These are phyloP conservation scores for Parauchenoglanis ngamensis DNA, from an alignment of 2,797 vertebrate genomes.

Conservation along the genomic window DNA sequence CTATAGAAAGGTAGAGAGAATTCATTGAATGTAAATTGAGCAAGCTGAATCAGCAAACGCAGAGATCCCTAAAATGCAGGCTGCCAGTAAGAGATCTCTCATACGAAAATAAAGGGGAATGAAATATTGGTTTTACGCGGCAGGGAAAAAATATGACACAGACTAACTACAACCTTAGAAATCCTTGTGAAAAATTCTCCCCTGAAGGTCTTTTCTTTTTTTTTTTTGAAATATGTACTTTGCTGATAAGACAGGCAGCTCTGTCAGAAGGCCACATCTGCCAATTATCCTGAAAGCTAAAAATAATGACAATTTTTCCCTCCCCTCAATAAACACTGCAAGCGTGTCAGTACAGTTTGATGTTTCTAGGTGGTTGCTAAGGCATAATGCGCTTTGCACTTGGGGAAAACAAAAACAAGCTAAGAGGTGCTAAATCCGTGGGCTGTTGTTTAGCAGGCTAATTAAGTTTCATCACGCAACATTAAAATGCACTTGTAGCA, in stretches of 20 bases:
- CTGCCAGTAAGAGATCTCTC: constrained; percentile 5
- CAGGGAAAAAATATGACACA: not conserved
- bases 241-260: constrained; percentile 26
- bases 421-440: constrained; percentile 35
- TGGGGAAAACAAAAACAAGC: constrained; percentile 5
- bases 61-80: not conserved
- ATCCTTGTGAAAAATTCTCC: constrained; percentile 9
- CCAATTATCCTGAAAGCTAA: constrained; percentile 42
- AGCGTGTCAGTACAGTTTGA: constrained; percentile 2
- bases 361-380: constrained; percentile 33
- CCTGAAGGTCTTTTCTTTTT: not conserved
- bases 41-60: constrained; percentile 14
- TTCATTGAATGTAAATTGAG: constrained; percentile 15
- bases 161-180: constrained; percentile 5
- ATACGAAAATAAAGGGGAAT: constrained; percentile 20
- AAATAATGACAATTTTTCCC: constrained; percentile 5
- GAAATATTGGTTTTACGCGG: constrained; percentile 19
- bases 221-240: constrained; percentile 10
- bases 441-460: constrained; percentile 38
- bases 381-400: constrained; percentile 5
- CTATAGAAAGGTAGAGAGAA: constrained; percentile 2
- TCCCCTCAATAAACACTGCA: not conserved
- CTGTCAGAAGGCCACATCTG: constrained; percentile 8
- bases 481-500: constrained; percentile 41
- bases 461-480: constrained; percentile 38